Conservation (phyloP, 2,888 invertebrate genomes). For the Campoletis raptor region DNA sequence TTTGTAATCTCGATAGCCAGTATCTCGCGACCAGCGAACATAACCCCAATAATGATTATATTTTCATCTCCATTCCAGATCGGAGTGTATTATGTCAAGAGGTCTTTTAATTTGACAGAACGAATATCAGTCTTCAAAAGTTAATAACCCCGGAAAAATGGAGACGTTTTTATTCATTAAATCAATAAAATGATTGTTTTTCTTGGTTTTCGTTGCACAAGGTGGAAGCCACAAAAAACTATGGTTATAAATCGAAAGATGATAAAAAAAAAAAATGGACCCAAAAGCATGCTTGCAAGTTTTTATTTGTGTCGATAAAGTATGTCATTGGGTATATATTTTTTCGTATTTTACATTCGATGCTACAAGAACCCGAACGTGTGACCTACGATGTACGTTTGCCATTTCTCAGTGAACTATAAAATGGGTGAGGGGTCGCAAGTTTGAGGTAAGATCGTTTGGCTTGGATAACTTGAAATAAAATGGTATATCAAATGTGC, state of each 20-base stretch:
- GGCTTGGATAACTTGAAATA: conserved; percentile 26
- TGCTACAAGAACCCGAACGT: conserved; percentile 15
- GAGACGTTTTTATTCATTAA: neutral
- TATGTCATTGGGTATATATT: conserved; percentile 17
- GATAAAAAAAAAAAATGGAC: conserved; percentile 34
- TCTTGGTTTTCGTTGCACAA: neutral
- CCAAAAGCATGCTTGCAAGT: conserved; percentile 8
- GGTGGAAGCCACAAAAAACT: neutral
- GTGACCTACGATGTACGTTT: conserved; percentile 54
- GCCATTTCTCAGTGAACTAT: conserved; percentile 53
- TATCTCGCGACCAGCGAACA: too few species aligned
- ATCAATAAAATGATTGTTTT: neutral
- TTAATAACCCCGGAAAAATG: neutral
- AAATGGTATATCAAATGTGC: conserved; percentile 10
- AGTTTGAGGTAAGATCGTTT: conserved; percentile 35
- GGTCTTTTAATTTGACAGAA: too few species aligned
- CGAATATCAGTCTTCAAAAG: neutral
- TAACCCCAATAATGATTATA: too few species aligned
- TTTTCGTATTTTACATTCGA: conserved; percentile 4
- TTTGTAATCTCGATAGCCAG: too few species aligned
- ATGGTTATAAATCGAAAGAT: conserved; percentile 23
- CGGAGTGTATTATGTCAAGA: too few species aligned
- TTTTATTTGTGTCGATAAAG: conserved; percentile 39
- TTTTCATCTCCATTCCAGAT: too few species aligned
- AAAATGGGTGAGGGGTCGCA: conserved; percentile 60